Base-by-base conservation (phyloP, 64 coral and sea anemone species). In the Exaiptasia diaphana region DNA sequence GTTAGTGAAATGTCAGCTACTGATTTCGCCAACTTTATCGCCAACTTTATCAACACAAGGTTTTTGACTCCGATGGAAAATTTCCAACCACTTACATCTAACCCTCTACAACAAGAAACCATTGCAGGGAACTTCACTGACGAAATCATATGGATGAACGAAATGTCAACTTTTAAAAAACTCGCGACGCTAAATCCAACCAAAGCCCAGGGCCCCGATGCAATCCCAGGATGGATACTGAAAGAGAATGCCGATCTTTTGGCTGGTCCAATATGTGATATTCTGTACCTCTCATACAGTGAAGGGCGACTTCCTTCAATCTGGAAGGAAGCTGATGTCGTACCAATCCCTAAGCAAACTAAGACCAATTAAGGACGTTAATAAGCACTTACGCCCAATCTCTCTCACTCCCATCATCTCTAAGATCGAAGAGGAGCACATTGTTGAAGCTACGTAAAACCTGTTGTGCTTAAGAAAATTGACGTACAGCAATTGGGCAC, bases 401-500 rank as follows among this genome's bases (percentile, higher is more conserved):
- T 62, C 57, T 6, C 57, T 62, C 28, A 62, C 57, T 9, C 57
- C 6, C 20, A 30, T 62, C n/a, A n/a, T n/a, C n/a, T n/a, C 36
- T 8, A 40, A 36, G 27, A 18, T 36, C 30, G 57, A 56, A 23
- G 61, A 67, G 29, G 32, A 81, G 30, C 32, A 41, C 39, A 43
- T 81, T 62, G 38, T 46, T 20, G 58, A 43, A 62, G 30, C 24
- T 67, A 44, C 26, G 78, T 65, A 33, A 80, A 80, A 38, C 36
- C 57, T 25, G 73, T 44, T 25, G 73, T 76, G 18, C 39, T 76
- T 11, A 26, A 49, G 49, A 48, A 30, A 48, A 23, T 76, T 48
- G 42, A 76, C 46, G 22, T 24, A 25, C 20, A 44, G 37, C 73
- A 50, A 50, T 50, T 76, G 29, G 43, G 74, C 4, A 77, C 50